These are phyloP conservation scores for Triplophysa siluroides DNA, from an alignment of 2,113 vertebrate genomes.

Conservation along the genomic window DNA sequence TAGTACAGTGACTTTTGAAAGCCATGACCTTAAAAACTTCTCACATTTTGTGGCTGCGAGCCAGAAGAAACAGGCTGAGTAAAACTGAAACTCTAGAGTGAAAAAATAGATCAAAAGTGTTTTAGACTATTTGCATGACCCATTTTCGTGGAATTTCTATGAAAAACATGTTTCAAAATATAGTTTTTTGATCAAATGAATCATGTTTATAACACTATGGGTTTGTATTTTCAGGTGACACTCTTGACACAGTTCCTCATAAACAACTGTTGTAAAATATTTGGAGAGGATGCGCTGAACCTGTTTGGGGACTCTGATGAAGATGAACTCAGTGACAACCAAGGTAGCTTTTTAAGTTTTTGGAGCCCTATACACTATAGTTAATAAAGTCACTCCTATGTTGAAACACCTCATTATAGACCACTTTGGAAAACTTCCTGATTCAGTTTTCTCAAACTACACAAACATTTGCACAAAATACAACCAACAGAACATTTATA, in stretches of 20 bases:
- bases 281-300: conserved; percentile 69
- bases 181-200: background rate
- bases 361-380: background rate
- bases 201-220: background rate
- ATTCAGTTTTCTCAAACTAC: too few species aligned
- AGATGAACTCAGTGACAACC: conserved; percentile 72
- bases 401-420: background rate
- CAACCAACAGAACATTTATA: too few species aligned
- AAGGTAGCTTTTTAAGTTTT: conserved; percentile 68
- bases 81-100: conserved; percentile 10
- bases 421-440: background rate
- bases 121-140: background rate
- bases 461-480: too few species aligned
- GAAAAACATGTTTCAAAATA: background rate
- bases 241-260: conserved; percentile 81
- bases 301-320: conserved; percentile 61
- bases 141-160: background rate
- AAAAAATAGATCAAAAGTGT: background rate
- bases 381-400: background rate
- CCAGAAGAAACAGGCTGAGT: background rate
- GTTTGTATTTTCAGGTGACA: conserved; percentile 71
- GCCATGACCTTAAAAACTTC: background rate
- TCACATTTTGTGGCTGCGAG: conserved; percentile 1
- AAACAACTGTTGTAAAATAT: conserved; percentile 79
- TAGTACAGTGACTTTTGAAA: background rate